Conservation (phyloP, 2,888 invertebrate species). For the Brenthis daphne region DNA sequence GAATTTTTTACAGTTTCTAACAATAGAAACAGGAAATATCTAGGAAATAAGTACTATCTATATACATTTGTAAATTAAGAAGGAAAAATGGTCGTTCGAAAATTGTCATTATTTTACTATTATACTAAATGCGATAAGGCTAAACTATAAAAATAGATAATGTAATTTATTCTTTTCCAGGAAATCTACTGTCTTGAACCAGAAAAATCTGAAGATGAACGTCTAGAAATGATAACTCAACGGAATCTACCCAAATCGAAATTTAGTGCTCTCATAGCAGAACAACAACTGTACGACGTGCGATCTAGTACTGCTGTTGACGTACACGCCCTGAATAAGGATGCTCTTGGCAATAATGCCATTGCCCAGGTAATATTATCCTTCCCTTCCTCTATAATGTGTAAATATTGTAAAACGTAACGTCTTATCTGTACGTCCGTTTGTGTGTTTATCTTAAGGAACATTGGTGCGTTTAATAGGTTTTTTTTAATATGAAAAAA, state of each 20-base stretch:
- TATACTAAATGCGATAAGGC: too few relatives aligned
- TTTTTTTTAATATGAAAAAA: too few relatives aligned
- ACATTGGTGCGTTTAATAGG: too few relatives aligned
- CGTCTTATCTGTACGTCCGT: too few relatives aligned
- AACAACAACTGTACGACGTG: conserved; percentile 60
- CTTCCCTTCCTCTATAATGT: neutral
- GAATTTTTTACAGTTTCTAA: too few relatives aligned
- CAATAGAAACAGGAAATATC: too few relatives aligned
- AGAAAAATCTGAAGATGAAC: conserved; percentile 50
- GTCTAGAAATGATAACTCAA: conserved; percentile 62
- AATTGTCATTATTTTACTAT: too few relatives aligned
- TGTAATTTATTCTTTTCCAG: conserved; percentile 44
- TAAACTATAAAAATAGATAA: too few relatives aligned
- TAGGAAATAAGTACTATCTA: too few relatives aligned
- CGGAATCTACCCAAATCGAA: conserved; percentile 59
- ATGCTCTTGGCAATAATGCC: conserved; percentile 49
- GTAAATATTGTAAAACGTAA: neutral
- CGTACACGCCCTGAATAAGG: conserved; percentile 42
- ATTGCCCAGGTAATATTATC: conserved; percentile 58
- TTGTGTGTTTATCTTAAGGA: too few relatives aligned
- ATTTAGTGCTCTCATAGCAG: conserved; percentile 69
- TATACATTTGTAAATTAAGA: too few relatives aligned
- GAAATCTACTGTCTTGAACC: conserved; percentile 72
- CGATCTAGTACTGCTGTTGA: conserved; percentile 40
- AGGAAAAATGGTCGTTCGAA: too few relatives aligned